Evolutionary conservation across 2,113 vertebrate genomes (phyloP).

Genomic region (Trematomus loennbergii): DNA sequence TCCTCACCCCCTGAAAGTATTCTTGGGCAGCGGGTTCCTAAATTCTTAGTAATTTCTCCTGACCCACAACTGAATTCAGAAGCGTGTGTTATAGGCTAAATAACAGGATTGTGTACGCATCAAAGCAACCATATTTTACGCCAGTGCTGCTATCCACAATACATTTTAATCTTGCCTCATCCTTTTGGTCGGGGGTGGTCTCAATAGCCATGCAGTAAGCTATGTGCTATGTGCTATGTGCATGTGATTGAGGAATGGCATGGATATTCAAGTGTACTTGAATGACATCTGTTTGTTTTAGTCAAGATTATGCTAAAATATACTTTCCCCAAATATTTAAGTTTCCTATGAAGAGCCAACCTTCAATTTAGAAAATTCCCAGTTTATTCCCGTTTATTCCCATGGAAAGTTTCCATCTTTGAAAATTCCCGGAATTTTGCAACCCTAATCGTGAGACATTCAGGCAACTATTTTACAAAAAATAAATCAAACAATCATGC

Average conservation of each 20-base stretch:
- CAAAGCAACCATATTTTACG: background rate
- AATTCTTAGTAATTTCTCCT: slow-evolving; percentile 24
- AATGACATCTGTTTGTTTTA: no score
- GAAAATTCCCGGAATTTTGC: no score
- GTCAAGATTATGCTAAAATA: no score
- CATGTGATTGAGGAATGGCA: no score
- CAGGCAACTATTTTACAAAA: background rate
- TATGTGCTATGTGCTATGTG: no score
- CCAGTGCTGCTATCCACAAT: background rate
- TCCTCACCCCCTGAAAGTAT: background rate
- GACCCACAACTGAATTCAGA: slow-evolving; percentile 24
- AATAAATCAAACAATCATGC: background rate
- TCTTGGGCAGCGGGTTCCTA: slow-evolving; percentile 5
- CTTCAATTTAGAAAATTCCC: no score
- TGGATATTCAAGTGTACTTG: no score
- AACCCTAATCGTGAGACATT: background rate
- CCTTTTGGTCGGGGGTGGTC: slow-evolving; percentile 8
- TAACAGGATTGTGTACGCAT: slow-evolving; percentile 31
- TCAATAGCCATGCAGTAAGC: no score
- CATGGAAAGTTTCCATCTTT: no score
- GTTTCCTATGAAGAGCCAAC: no score
- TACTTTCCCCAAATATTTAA: no score
- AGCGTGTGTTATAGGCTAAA: background rate
- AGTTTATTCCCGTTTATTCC: no score
- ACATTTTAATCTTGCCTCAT: slow-evolving; percentile 33